phyloP scores from a whole-genome alignment of 1,140 invertebrate genomes.

The Anastatus disparis region DNA sequence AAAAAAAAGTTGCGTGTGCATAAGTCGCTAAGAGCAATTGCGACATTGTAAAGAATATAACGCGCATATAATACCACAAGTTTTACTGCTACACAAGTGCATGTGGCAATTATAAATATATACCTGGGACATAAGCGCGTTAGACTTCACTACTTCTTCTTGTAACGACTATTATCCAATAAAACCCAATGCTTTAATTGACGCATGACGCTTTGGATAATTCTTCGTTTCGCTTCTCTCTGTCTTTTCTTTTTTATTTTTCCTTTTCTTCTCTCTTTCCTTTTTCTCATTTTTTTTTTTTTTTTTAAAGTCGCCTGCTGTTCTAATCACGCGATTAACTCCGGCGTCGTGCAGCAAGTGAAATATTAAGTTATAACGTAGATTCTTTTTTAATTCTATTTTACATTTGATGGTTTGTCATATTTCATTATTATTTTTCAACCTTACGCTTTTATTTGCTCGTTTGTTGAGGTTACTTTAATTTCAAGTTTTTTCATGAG shows the following conservation, averaged over 20 bases:
- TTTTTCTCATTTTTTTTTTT: background rate
- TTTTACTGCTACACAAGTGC: background rate
- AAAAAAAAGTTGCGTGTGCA: background rate
- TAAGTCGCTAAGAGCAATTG: slow-evolving; percentile 10
- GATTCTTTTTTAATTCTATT: background rate
- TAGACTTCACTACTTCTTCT: background rate
- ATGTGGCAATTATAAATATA: background rate
- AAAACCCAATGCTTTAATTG: slow-evolving; percentile 33
- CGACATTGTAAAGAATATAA: background rate
- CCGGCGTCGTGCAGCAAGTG: background rate
- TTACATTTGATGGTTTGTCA: background rate
- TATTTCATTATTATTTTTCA: too few relatives aligned
- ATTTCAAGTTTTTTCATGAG: too few relatives aligned
- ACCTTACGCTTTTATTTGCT: too few relatives aligned
- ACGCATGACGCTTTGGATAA: slow-evolving; percentile 25
- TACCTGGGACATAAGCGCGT: background rate
- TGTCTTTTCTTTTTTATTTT: too few relatives aligned
- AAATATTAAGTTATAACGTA: background rate
- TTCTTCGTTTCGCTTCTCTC: slow-evolving; percentile 13
- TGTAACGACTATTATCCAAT: slow-evolving; percentile 20
- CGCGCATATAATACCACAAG: background rate
- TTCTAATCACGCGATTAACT: slow-evolving; percentile 22
- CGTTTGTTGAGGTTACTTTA: too few relatives aligned
- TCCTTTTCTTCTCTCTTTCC: background rate
- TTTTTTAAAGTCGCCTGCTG: background rate